Percentiles rank a stretch among this genome's conserved stretches.
These are phyloP conservation scores for Rhinichthys klamathensis DNA, from an alignment of 2,113 vertebrate genomes.

Conservation along the genomic window DNA sequence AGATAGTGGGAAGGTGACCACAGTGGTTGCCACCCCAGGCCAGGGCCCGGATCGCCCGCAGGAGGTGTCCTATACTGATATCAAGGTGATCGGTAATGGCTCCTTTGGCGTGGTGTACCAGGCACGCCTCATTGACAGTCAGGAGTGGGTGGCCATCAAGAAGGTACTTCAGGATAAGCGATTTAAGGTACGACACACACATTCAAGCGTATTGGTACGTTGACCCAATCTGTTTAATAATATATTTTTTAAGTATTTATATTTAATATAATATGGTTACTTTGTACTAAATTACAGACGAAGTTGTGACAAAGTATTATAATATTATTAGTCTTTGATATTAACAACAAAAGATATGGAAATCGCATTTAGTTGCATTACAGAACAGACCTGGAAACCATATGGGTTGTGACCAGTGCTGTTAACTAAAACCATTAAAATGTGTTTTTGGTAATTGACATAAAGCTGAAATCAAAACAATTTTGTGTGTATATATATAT, in stretches of 20 bases:
- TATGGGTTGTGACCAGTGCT: background rate
- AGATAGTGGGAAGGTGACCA: constrained; percentile 48
- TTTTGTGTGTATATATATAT: too few relatives aligned
- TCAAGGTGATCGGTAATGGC: constrained; percentile 93
- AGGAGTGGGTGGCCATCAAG: constrained; percentile 93
- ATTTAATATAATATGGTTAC: background rate
- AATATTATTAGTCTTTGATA: background rate
- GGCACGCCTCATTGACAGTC: constrained; percentile 87
- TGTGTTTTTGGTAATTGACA: too few relatives aligned
- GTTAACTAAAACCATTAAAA: too few relatives aligned
- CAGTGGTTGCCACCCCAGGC: constrained; percentile 80
- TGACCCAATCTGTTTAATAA: background rate
- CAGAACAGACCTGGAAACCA: background rate
- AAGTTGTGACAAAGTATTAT: background rate
- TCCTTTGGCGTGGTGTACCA: constrained; percentile 93
- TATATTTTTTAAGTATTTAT: background rate
- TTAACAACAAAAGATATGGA: background rate
- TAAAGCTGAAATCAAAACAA: too few relatives aligned
- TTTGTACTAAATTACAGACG: background rate
- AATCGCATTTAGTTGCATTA: background rate
- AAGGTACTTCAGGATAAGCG: constrained; percentile 94
- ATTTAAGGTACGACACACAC: constrained; percentile 82
- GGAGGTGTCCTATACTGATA: constrained; percentile 75
- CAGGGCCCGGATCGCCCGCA: constrained; percentile 77
- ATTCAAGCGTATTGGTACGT: background rate